These are phyloP conservation scores for Trachemys scripta DNA, from an alignment of 2,113 vertebrate genomes.

Conservation along the genomic window DNA sequence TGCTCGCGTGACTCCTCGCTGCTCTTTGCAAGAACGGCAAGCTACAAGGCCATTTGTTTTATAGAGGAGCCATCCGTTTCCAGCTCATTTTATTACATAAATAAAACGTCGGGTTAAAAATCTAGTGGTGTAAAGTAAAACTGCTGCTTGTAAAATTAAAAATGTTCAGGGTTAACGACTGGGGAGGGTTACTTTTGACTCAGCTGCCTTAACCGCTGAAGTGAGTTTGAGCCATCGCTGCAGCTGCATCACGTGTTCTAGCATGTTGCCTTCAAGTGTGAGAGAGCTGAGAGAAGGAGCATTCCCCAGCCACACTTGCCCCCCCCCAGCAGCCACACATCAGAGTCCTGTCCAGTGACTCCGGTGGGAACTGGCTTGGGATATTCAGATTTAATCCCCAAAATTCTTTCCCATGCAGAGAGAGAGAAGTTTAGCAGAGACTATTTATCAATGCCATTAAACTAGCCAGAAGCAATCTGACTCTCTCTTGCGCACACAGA, in stretches of 20 bases:
- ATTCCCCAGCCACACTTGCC: not conserved
- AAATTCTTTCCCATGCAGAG: not conserved
- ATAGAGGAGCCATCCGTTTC: not conserved
- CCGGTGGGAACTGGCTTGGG: not conserved
- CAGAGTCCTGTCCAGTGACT: not conserved
- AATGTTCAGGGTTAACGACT: not conserved
- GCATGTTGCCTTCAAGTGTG: not conserved
- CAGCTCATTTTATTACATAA: not conserved
- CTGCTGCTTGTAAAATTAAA: not conserved
- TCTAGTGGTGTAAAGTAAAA: not conserved
- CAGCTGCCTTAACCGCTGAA: not conserved
- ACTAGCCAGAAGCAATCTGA: not conserved
- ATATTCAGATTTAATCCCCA: not conserved
- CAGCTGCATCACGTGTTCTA: not conserved
- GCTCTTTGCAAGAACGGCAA: not conserved
- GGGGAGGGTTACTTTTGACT: not conserved
- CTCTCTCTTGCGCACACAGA: fast-evolving
- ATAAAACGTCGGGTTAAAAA: not conserved
- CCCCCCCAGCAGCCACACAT: not conserved
- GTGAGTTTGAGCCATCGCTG: not conserved
- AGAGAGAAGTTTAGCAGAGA: not conserved
- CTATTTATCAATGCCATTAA: not conserved
- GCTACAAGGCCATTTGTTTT: not conserved
- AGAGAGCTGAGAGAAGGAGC: not conserved
- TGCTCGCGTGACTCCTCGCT: not conserved